Base-by-base conservation (phyloP, 2,888 invertebrate genomes). In the Acanthosoma haemorrhoidale region DNA sequence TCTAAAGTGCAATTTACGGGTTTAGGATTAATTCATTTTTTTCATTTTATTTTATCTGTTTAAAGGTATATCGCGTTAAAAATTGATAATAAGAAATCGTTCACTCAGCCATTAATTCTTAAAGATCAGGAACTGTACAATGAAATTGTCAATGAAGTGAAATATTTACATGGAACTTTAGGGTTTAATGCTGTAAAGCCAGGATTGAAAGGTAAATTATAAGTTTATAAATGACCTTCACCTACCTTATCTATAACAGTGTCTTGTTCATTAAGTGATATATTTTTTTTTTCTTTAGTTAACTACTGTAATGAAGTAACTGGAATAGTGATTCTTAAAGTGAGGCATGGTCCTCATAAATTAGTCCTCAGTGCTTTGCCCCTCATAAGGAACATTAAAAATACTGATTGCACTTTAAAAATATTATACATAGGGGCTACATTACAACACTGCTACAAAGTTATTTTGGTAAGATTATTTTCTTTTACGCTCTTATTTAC, bases 281-380 rank as follows among this genome's bases (percentile, higher is more conserved):
- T 3, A n/a, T n/a, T n/a, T n/a, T n/a, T n/a, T n/a, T 60, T 41
- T 38, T n/a, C 74, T 75, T 38, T 84, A 77, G 87, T 88, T 25
- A 91, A 90, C 82, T 92, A 92, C 80, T 90, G 89, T 77, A 92
- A 92, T 80, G 84, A 86, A 74, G 84, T 85, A 71, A 92, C 92
- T 0, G 85, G 86, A 80, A 87, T 91, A 75, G 90, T 89, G 0
- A 83, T 92, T 34, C 82, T 92, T 63, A 84, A 89, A 76, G 83
- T 84, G 16, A 82, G 91, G 64, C 91, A 91, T 78, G 90, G 89
- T 0, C 89, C 91, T 3, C 90, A 92, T 77, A 84, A 82, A 76
- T 85, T 89, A 78, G 82, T 92, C 0, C 82, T 87, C 0, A 88
- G 88, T 77, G 81, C 84, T 71, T 76, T 92, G 74, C 90, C 92